Evolutionary conservation across 2,113 vertebrate genomes (phyloP).

Genomic region (Eonycteris spelaea): DNA sequence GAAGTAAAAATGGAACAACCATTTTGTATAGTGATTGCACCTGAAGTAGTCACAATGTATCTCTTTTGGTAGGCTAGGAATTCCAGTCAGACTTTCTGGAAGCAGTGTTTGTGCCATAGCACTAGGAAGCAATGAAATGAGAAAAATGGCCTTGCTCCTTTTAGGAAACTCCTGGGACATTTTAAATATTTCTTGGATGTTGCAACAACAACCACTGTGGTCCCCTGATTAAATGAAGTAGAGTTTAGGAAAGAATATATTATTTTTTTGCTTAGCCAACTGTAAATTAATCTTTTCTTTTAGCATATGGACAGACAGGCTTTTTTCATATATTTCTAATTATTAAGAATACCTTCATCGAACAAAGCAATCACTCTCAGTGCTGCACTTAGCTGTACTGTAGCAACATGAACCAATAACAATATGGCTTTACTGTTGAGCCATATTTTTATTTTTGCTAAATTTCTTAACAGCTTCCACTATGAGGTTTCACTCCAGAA

Average conservation of each 20-base stretch:
- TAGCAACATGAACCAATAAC: not conserved
- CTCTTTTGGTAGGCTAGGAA: not conserved
- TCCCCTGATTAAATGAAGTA: not conserved
- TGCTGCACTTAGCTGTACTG: not conserved
- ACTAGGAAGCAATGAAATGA: not conserved
- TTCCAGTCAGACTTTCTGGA: not conserved
- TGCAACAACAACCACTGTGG: not conserved
- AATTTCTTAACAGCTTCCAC: not conserved
- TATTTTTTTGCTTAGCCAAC: conserved; percentile 17
- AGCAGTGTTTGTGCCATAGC: not conserved
- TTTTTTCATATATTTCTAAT: conserved; percentile 10
- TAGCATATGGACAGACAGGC: not conserved
- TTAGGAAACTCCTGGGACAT: not conserved
- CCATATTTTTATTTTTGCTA: not conserved
- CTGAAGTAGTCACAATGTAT: not conserved
- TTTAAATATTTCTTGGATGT: not conserved
- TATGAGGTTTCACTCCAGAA: not conserved
- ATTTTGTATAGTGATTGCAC: not conserved
- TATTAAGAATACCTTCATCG: conserved; percentile 5
- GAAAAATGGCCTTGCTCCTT: conserved; percentile 8
- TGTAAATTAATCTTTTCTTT: not conserved
- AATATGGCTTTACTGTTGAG: not conserved
- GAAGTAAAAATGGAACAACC: not conserved
- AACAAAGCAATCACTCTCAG: not conserved
- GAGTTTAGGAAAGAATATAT: not conserved